Conservation (phyloP, 2,888 invertebrate genomes). For the Morpho helenor region DNA sequence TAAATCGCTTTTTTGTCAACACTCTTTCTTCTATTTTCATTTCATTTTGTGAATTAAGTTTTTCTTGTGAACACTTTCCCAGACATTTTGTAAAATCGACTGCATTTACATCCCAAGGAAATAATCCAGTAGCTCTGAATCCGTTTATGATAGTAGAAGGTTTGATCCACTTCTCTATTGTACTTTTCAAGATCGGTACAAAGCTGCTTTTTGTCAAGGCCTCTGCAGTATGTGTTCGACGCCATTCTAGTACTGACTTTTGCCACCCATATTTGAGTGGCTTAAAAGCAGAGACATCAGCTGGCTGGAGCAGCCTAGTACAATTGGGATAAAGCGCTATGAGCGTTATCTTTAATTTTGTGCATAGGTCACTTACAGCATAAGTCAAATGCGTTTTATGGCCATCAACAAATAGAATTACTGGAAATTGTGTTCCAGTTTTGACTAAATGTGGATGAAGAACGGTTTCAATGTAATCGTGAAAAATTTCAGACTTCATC, state of each 20-base stretch:
- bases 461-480: slow-evolving; percentile 39
- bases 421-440: slow-evolving; percentile 18
- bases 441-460: slow-evolving; percentile 7
- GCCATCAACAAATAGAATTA: slow-evolving; percentile 28
- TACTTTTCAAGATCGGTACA: slow-evolving; percentile 6
- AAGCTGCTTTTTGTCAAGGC: slow-evolving; percentile 9
- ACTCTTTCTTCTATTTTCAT: too few species aligned
- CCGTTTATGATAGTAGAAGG: slow-evolving; percentile 7
- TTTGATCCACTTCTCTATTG: not conserved
- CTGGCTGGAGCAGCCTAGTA: slow-evolving; percentile 5
- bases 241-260: slow-evolving; percentile 6
- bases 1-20: too few species aligned
- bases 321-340: slow-evolving; percentile 12
- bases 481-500: slow-evolving; percentile 51
- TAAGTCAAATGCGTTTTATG: slow-evolving; percentile 27
- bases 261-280: slow-evolving; percentile 9
- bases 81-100: slow-evolving; percentile 13
- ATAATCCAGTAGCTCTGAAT: slow-evolving; percentile 9
- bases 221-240: not conserved
- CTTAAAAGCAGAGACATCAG: slow-evolving; percentile 7
- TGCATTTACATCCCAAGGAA: slow-evolving; percentile 1
- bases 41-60: too few species aligned
- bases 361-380: slow-evolving; percentile 19
- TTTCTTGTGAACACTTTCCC: not conserved
- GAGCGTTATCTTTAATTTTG: not conserved